Percentiles rank a stretch among this genome's conserved stretches.
Evolutionary conservation across 2,888 invertebrate genomes (phyloP).

Genomic region (Netelia inedita): DNA sequence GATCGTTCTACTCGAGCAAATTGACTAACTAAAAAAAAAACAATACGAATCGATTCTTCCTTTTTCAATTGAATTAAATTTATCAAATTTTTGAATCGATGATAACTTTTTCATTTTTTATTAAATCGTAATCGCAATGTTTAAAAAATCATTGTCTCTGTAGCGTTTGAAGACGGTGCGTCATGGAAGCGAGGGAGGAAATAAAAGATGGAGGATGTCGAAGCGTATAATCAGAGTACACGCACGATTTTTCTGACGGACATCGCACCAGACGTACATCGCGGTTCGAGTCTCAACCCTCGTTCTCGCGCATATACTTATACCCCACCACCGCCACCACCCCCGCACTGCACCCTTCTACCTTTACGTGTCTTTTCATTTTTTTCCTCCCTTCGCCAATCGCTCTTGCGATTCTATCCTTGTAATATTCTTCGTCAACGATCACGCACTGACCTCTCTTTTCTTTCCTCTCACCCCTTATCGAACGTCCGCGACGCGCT

Average conservation of each 20-base stretch:
- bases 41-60: not conserved
- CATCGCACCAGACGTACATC: not conserved
- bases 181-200: not conserved
- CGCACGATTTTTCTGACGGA: constrained; percentile 28
- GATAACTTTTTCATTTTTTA: not conserved
- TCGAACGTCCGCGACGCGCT: constrained; percentile 33
- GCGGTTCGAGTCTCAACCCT: constrained; percentile 35
- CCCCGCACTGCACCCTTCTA: not conserved
- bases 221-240: constrained; percentile 36
- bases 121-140: too few species aligned
- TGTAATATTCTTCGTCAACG: constrained; percentile 46
- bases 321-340: constrained; percentile 3
- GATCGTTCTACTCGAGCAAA: not conserved
- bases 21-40: not conserved
- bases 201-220: constrained; percentile 6
- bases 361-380: constrained; percentile 20
- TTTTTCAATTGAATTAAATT: not conserved
- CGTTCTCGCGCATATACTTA: constrained; percentile 37
- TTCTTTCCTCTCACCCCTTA: not conserved
- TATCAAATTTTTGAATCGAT: not conserved
- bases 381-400: constrained; percentile 34
- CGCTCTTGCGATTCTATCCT: constrained; percentile 39
- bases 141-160: too few species aligned
- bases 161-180: not conserved
- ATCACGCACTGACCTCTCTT: constrained; percentile 54